Conservation (phyloP, 2,888 invertebrate species). For the Zootermopsis nevadensis region DNA sequence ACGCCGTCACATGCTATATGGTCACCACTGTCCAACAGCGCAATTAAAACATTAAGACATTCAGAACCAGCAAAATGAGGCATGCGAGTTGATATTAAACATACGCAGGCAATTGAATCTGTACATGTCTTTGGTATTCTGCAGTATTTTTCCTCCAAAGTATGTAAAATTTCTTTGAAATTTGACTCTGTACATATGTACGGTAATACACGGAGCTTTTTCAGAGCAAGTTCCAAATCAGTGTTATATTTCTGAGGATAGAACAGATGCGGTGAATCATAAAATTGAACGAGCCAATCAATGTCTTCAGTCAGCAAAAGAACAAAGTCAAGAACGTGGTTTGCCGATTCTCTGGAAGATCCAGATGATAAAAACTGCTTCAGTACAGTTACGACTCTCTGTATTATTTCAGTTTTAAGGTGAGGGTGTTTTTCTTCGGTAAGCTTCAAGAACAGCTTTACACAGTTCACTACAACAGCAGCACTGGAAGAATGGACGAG, state of each 20-base stretch:
- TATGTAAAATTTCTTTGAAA: conserved; percentile 38
- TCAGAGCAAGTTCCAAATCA: conserved; percentile 10
- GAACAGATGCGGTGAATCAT: conserved; percentile 38
- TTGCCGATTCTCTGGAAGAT: conserved; percentile 61
- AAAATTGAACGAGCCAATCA: conserved; percentile 44
- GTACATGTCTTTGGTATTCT: not conserved
- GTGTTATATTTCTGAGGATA: conserved; percentile 37
- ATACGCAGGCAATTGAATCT: conserved; percentile 42
- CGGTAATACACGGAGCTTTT: conserved; percentile 45
- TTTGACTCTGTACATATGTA: conserved; percentile 45
- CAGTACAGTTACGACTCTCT: conserved; percentile 46
- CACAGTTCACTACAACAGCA: conserved; percentile 53
- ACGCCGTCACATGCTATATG: conserved; percentile 34
- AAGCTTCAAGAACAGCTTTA: conserved; percentile 51
- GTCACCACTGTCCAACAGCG: conserved; percentile 37
- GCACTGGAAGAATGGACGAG: conserved; percentile 50
- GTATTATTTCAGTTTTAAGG: conserved; percentile 50
- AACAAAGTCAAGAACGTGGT: conserved; percentile 48
- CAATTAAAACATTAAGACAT: conserved; percentile 40
- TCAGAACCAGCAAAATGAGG: conserved; percentile 24
- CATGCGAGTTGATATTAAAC: conserved; percentile 34
- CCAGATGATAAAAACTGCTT: conserved; percentile 42
- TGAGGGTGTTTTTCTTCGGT: conserved; percentile 47
- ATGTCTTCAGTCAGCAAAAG: conserved; percentile 2
- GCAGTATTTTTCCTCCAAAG: conserved; percentile 41